phyloP scores from a whole-genome alignment of 2,888 invertebrate genomes.

The Drosophila subquinaria region DNA sequence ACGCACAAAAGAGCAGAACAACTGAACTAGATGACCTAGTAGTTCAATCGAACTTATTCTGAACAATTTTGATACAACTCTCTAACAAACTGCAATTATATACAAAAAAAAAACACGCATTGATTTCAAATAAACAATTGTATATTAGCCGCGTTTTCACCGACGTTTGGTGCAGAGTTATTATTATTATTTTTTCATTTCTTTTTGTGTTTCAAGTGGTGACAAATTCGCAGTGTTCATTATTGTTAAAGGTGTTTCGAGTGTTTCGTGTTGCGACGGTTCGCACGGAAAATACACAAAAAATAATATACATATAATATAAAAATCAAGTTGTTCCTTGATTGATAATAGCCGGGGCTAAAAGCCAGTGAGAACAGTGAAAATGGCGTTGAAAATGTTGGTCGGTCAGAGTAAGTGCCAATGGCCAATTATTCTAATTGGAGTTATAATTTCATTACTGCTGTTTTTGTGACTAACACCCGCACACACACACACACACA shows the following conservation, averaged over 20 bases:
- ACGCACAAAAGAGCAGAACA: no score
- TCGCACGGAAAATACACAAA: conserved; percentile 15
- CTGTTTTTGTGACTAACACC: conserved; percentile 53
- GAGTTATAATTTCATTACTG: conserved; percentile 6
- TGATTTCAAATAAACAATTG: conserved; percentile 40
- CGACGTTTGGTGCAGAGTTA: conserved; percentile 48
- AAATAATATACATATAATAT: neutral
- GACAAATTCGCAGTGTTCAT: conserved; percentile 18
- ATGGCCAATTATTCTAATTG: conserved; percentile 31
- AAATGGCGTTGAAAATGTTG: conserved; percentile 94
- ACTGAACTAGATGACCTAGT: no score
- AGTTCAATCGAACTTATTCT: neutral
- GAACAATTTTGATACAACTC: neutral
- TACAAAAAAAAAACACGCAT: conserved; percentile 34
- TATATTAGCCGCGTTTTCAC: conserved; percentile 43
- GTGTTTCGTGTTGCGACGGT: conserved; percentile 40
- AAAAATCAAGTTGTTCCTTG: conserved; percentile 6
- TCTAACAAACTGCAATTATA: conserved; percentile 36
- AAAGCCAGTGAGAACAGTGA: conserved; percentile 34
- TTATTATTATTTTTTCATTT: conserved; percentile 44
- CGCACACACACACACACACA: conserved; percentile 9
- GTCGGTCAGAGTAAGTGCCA: conserved; percentile 93
- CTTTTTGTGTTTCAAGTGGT: conserved; percentile 33
- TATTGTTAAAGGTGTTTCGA: conserved; percentile 26
- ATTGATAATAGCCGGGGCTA: conserved; percentile 29